Base-by-base conservation (phyloP, 2,888 invertebrate species). In the Lasioglossum pauxillum region DNA sequence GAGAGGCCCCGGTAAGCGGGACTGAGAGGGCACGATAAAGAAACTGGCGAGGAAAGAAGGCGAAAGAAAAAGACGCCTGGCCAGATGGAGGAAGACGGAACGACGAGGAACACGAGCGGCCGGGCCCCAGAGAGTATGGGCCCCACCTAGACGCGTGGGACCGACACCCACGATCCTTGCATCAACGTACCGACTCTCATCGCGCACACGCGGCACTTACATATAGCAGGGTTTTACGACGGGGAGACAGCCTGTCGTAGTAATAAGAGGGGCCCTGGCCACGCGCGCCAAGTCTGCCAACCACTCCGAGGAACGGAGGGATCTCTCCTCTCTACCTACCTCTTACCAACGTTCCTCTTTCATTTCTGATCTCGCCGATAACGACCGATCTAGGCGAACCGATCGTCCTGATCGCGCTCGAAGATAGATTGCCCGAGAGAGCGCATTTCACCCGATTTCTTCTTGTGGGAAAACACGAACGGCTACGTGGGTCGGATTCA, bases 131-230 rank as follows among this genome's bases (percentile, higher is more conserved):
- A 83, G 91, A 92, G 92, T 88, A 87, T 83, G 90, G 92, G 94
- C 94, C 93, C 93, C 94, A 93, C 94, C 94, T 95, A 95, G 94
- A 93, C 94, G 95, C 95, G 95, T 95, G 95, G 95, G 95, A 95
- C 94, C 94, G 91, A 95, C 95, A 95, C 95, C 95, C 95, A 95
- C 95, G 94, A 93, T 90, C 91, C 89, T 84, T 83, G 88, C 91
- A 91, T 91, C 91, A 88, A 85, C 91, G 91, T 91, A 91, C 91
- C 91, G 90, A 90, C 88, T 91, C 91, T 91, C 91, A 89, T 91
- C 91, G 90, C 83, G 90, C 89, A 88, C 89, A 90, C 85, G 90
- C 89, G 87, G 91, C 87, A 88, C 91, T 90, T 90, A 87, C 91
- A 87, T 91, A 90, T 90, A 88, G 88, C 89, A 87, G 89, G 90